These are phyloP conservation scores for Numida meleagris DNA, from an alignment of 2,113 vertebrate genomes.

Conservation along the genomic window DNA sequence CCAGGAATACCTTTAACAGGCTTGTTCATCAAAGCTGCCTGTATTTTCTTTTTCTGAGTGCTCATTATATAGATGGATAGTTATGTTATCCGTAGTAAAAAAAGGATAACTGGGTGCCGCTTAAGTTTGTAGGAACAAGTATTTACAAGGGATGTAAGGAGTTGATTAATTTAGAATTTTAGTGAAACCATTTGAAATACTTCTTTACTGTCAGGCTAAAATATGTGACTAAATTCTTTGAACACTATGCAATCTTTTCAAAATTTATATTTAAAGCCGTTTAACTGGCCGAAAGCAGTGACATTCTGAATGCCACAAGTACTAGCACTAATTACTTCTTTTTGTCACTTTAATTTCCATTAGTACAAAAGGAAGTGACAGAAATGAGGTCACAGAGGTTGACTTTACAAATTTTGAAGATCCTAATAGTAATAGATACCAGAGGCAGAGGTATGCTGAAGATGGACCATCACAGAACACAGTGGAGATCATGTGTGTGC, in stretches of 20 bases:
- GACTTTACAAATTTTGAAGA: background rate
- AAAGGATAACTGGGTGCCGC: background rate
- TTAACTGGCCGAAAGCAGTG: background rate
- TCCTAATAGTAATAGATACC: background rate
- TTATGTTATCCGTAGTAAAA: background rate
- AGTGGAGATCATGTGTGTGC: background rate
- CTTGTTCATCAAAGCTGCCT: conserved; percentile 27
- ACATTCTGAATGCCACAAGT: background rate
- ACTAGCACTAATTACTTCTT: background rate
- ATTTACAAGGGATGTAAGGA: background rate
- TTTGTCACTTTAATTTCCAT: background rate
- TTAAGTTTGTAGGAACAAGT: background rate
- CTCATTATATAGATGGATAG: background rate
- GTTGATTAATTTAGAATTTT: background rate
- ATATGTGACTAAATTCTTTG: background rate
- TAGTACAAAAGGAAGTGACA: background rate
- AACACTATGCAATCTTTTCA: background rate
- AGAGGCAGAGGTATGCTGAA: background rate
- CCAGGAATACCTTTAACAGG: conserved; percentile 11
- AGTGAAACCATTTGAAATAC: background rate
- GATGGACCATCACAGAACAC: background rate
- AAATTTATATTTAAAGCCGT: background rate
- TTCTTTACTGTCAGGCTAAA: background rate
- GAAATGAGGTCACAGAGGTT: background rate
- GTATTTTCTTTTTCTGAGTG: background rate